Evolutionary conservation across 1,140 invertebrate species (phyloP), one percentile per base, ranked within the genome.

Genomic region (Catajapyx aquilonaris): DNA sequence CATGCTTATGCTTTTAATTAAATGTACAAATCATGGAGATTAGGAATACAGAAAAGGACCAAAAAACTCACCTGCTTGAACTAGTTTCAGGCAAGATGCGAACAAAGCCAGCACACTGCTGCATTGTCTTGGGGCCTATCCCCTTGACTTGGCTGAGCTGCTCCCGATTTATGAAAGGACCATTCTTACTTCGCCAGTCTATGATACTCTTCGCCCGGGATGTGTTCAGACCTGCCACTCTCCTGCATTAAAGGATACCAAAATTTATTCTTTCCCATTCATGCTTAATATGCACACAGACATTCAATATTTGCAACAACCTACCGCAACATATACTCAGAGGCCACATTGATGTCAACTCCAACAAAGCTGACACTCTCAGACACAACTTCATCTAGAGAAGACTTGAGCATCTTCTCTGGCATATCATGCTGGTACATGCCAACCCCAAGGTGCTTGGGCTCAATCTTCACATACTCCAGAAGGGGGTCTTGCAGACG

Each of bases 361-460:
- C 87, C 87, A 0, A 90, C 84, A 56, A 85, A 85, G 60, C 83
- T 90, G 4, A 88, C 85, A 52, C 81, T 81, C 51, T 88, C 81
- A 23, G 58, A 55, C 16, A 68, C 55, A 5, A 70, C 67, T 44
- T 75, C 73, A 44, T 81, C 73, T 9, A 93, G 55, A 1, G 76
- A 69, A 15, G 65, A 58, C 15, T 71, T 69, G 2, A 94, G 52
- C 48, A 72, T 66, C 49, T 74, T 79, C 40, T 81, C 72, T 1
- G 76, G 66, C 9, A 91, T 60, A 54, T 93, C 86, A 52, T 91
- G 85, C 56, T 94, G 79, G 51, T 93, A 94, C 71, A 90, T 81
- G 23, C 86, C 87, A 23, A 68, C 76, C 11, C 87, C 86, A 40
- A 94, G 61, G 53, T 88, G 78, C 51, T 83, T 81, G 0, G 86